Percentiles rank a stretch among this genome's conserved stretches.
Conservation (phyloP, 1,140 invertebrate species). For the Littorina saxatilis region DNA sequence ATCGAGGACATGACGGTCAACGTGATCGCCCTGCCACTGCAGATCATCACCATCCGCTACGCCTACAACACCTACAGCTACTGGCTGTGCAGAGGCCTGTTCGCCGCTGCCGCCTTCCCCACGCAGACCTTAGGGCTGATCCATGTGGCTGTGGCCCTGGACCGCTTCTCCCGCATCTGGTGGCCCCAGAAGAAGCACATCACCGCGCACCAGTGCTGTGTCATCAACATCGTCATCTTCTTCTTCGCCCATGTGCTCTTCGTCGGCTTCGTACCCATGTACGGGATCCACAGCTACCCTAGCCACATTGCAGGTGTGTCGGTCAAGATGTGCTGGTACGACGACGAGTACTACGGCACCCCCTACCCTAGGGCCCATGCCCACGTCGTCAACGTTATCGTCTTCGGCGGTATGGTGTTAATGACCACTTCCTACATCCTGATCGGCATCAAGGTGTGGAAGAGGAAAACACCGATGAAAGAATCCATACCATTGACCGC, state of each 20-base stretch:
- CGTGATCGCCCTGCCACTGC: conserved; percentile 62
- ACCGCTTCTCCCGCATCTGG: conserved; percentile 43
- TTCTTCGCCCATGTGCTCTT: not conserved
- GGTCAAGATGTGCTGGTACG: conserved; percentile 23
- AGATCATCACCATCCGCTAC: conserved; percentile 61
- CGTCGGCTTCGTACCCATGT: conserved; percentile 18
- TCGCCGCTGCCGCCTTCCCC: conserved; percentile 34
- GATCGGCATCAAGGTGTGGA: conserved; percentile 2
- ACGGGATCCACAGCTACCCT: conserved; percentile 30
- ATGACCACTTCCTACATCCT: not conserved
- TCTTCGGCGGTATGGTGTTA: not conserved
- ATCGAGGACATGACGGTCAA: conserved; percentile 61
- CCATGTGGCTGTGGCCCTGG: conserved; percentile 43
- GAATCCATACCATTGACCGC: too few relatives aligned
- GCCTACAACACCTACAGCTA: conserved; percentile 44
- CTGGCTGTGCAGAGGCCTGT: conserved; percentile 43
- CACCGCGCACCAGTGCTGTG: not conserved
- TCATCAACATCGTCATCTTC: not conserved
- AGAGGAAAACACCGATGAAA: not conserved
- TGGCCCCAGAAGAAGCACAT: conserved; percentile 26
- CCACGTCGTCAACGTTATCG: not conserved
- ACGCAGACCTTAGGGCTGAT: conserved; percentile 33
- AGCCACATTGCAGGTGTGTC: not conserved
- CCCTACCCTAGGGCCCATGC: not conserved
- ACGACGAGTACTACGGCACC: not conserved